Evolutionary conservation across 2,113 vertebrate species (phyloP), one percentile per base, ranked within the genome.

Genomic region (Gobius niger): DNA sequence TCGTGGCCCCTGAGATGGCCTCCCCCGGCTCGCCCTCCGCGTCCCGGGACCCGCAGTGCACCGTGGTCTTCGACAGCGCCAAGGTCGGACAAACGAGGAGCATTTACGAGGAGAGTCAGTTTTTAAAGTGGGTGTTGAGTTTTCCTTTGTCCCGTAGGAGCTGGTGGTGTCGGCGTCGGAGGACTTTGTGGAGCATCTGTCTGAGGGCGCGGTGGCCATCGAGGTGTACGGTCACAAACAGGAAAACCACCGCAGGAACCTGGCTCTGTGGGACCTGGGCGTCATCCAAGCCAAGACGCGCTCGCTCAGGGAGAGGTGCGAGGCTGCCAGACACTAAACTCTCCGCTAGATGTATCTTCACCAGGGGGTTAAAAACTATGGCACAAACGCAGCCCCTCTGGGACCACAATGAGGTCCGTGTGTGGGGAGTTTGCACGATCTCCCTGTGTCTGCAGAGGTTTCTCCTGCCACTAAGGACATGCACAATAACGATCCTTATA

Each of bases 201-300:
- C 93, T 0, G 97, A 98, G 8, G 97, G 96, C 0, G 95, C 95
- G 0, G 80, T 99, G 82, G 97, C 96, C 24, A 96, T 99, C 0
- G 96, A 98, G 56, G 95, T 99, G 0, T 98, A 93, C 0, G 96
- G 96, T 0, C 96, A 98, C 87, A 96, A 95, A 77, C 91, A 95
- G 77, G 93, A 86, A 0, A 96, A 96, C 53, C 94, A 95, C 51
- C 93, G 94, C 54, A 95, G 90, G 85, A 99, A 96, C 76, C 92
- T 95, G 51, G 93, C 97, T 0, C 86, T 98, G 47, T 99, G 97
- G 97, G 97, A 99, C 87, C 77, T 98, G 72, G 96, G 95, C 65
- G 96, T 98, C 51, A 98, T 98, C 34, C 97, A 99, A 75, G 96
- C 96, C 76, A 98, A 98, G 87, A 98, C 97, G 49, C 92, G 96